These are phyloP conservation scores for Lepidocyrtinus sp. DNA, from an alignment of 2,888 invertebrate genomes.

Conservation along the genomic window DNA sequence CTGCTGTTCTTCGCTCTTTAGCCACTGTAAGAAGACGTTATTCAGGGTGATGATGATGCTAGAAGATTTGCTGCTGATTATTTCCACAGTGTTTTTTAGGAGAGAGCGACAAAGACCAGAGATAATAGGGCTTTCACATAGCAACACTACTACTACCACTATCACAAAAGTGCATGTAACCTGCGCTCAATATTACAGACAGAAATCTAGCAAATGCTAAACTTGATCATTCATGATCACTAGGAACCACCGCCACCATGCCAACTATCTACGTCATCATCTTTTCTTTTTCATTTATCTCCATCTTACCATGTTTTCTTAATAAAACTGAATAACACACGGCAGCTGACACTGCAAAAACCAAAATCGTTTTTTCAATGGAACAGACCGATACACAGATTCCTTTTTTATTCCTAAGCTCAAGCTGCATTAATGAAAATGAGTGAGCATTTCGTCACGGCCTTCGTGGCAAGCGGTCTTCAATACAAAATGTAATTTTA, in stretches of 20 bases:
- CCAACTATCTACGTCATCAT: not conserved
- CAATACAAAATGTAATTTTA: not conserved
- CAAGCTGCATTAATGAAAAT: not conserved
- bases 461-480: not conserved
- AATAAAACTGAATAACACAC: not conserved
- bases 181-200: not conserved
- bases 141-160: conserved; percentile 33
- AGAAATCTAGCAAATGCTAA: conserved; percentile 7
- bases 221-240: conserved; percentile 18
- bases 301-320: not conserved
- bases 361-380: not conserved
- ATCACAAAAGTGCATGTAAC: not conserved
- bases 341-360: not conserved
- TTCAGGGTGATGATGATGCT: not conserved
- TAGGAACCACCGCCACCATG: conserved; percentile 10
- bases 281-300: not conserved
- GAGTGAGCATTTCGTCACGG: not conserved
- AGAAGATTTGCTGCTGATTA: not conserved
- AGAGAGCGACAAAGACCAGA: conserved; percentile 43
- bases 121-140: conserved; percentile 50
- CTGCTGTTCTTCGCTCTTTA: too few relatives aligned
- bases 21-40: conserved; percentile 14
- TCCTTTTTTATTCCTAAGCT: not conserved
- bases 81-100: not conserved
- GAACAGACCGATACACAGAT: conserved; percentile 6